Evolutionary conservation across 2,113 vertebrate species (phyloP).

Genomic region (Calidris pygmaea): DNA sequence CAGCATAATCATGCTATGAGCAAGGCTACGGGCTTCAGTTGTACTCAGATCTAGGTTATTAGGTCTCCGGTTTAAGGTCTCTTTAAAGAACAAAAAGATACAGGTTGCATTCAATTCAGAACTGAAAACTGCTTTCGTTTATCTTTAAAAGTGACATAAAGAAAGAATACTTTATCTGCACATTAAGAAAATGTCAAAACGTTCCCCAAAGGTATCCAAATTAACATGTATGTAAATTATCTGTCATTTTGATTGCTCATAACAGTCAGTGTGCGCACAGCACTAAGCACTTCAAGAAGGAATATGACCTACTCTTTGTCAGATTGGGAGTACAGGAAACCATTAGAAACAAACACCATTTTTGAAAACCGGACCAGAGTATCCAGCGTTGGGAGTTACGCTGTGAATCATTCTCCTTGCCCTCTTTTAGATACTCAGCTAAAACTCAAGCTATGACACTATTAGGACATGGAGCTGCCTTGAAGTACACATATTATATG

Average conservation of each 20-base stretch:
- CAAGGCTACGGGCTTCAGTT: neutral
- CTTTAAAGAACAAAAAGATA: neutral
- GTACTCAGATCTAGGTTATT: neutral
- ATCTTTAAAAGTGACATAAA: neutral
- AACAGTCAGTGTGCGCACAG: neutral
- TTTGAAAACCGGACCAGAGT: neutral
- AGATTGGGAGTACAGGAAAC: neutral
- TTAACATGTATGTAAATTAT: neutral
- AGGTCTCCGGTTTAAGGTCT: neutral
- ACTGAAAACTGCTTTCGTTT: neutral
- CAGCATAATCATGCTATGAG: neutral
- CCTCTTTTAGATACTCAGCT: neutral
- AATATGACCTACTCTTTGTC: neutral
- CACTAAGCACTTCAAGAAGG: neutral
- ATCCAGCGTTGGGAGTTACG: rapidly evolving
- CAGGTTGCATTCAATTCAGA: neutral
- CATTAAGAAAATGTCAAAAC: neutral
- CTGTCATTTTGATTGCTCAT: neutral
- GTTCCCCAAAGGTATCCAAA: neutral
- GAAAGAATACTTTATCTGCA: neutral
- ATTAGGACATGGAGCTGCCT: neutral
- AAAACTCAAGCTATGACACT: neutral
- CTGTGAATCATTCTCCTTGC: neutral
- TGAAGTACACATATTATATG: neutral
- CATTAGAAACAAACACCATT: neutral